Conservation (phyloP, 2,113 vertebrate genomes). For the Sylvilagus bachmani region DNA sequence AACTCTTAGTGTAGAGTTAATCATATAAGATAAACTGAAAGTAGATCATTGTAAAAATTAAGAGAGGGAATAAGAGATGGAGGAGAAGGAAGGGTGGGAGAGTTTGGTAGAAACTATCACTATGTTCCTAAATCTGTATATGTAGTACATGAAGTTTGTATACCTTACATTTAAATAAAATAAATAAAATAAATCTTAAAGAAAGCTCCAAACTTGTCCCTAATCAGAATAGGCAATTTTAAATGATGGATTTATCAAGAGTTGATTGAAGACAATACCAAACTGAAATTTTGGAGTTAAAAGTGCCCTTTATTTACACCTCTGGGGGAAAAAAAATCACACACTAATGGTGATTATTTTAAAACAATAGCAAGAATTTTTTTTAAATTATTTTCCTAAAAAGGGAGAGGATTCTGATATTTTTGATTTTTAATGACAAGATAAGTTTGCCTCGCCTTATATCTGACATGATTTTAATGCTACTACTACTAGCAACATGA, state of each 20-base stretch:
- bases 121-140: no score
- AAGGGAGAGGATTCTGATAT: background rate
- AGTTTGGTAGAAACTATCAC: no score
- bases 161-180: no score
- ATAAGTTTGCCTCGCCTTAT: background rate
- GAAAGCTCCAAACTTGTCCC: background rate
- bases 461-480: background rate
- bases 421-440: background rate
- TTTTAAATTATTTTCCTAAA: background rate
- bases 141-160: no score
- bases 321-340: constrained; percentile 29
- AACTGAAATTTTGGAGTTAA: constrained; percentile 58
- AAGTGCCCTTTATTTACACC: constrained; percentile 62
- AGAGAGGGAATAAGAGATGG: no score
- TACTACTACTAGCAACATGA: background rate
- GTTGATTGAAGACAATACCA: constrained; percentile 45
- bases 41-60: no score
- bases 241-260: constrained; percentile 52
- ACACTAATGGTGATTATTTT: constrained; percentile 4
- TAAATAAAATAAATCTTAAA: no score
- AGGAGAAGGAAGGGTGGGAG: no score
- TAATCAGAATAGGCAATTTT: constrained; percentile 50
- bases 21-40: no score
- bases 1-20: no score
- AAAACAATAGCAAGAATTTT: background rate